Evolutionary conservation across 1,140 invertebrate genomes (phyloP).

Genomic region (Geopemphigus sp.): DNA sequence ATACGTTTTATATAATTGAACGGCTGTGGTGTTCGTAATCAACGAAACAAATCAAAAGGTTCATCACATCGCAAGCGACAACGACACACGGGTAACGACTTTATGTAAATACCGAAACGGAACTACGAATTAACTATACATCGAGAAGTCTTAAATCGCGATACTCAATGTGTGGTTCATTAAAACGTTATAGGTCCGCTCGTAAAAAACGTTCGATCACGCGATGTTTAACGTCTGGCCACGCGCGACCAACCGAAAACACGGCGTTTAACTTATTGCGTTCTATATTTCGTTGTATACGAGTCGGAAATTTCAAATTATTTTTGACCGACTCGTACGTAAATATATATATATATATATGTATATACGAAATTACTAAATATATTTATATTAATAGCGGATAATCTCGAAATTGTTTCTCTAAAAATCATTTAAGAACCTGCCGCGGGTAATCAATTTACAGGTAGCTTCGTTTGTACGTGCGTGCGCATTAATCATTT

Average conservation of each 20-base stretch:
- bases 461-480: not conserved
- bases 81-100: too few relatives aligned
- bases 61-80: too few relatives aligned
- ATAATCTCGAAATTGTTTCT: not conserved
- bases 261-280: not conserved
- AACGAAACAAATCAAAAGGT: not conserved
- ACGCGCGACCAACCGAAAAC: not conserved
- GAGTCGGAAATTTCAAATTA: not conserved
- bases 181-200: slow-evolving; percentile 5
- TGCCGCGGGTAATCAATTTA: not conserved
- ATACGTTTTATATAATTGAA: not conserved
- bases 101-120: too few relatives aligned
- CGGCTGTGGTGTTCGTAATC: not conserved
- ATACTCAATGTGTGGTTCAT: not conserved
- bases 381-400: too few relatives aligned
- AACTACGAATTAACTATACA: too few relatives aligned
- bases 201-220: not conserved
- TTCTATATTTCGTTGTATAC: not conserved
- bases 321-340: not conserved
- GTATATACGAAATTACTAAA: too few relatives aligned
- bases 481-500: not conserved
- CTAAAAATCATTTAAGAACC: not conserved
- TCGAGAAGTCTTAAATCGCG: not conserved
- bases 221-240: slow-evolving; percentile 14
- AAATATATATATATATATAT: not conserved